Evolutionary conservation across 1,140 invertebrate species (phyloP).

Genomic region (Orchesella cincta): DNA sequence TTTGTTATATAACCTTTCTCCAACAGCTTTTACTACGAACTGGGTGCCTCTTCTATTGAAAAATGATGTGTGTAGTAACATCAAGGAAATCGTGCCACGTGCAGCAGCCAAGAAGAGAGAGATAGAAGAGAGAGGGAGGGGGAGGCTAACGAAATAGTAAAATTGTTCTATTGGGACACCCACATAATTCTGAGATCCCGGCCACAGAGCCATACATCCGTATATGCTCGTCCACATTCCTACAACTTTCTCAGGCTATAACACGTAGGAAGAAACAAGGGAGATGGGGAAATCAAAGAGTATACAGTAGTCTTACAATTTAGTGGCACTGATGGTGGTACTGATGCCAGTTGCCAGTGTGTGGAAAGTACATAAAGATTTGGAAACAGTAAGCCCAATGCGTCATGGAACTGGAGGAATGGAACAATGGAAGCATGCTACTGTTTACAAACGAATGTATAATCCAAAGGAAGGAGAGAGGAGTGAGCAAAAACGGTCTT

Average conservation of each 20-base stretch:
- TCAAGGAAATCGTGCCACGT: neutral
- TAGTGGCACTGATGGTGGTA: neutral
- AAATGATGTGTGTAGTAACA: neutral
- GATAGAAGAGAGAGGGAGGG: conserved; percentile 4
- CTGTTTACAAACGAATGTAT: no score
- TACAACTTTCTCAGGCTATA: no score
- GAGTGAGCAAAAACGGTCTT: no score
- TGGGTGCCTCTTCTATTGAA: neutral
- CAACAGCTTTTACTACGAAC: no score
- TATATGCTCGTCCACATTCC: no score
- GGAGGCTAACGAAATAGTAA: neutral
- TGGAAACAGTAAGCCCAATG: neutral
- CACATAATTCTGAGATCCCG: conserved; percentile 4
- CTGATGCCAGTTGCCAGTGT: neutral
- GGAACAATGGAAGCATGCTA: neutral
- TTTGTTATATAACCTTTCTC: no score
- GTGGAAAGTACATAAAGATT: neutral
- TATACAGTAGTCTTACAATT: neutral
- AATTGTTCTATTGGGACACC: conserved; percentile 20
- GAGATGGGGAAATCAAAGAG: neutral
- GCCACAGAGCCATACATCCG: neutral
- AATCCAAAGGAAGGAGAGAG: no score
- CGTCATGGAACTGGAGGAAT: neutral
- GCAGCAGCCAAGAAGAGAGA: neutral
- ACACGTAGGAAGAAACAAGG: neutral